Base-by-base conservation (phyloP, 2,113 vertebrate genomes). In the Aspiorhynchus laticeps region DNA sequence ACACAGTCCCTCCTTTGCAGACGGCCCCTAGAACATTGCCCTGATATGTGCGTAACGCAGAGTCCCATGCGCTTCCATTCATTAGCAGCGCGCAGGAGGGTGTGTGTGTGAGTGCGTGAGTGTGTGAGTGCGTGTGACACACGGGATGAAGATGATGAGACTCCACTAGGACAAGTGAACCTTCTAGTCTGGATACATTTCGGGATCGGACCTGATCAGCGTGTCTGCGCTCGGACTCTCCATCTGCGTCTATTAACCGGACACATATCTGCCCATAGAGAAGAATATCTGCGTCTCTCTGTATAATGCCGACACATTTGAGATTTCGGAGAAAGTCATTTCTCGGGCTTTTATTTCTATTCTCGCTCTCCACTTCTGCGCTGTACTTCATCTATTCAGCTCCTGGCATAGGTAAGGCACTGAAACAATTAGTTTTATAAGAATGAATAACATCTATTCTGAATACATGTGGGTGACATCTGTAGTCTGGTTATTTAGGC, bases 351-450 rank as follows among this genome's bases (percentile, higher is more conserved):
- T 92, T 98, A 89, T 98, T 98, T 93, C 95, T 98, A 71, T 98
- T 98, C 92, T 97, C 96, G 56, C 93, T 98, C 2, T 98, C 97
- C 88, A 97, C 97, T 78, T 96, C 97, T 86, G 96, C 96, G 85
- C 93, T 98, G 59, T 98, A 98, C 93, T 98, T 98, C 96, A 96
- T 98, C 93, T 98, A 98, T 94, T 97, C 96, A 90, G 97, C 97
- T 88, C 97, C 97, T 67, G 97, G 97, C 86, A 97, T 97, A 93
- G 97, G 97, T 98, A 93, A 96, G 97, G 89, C n/a, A 61, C 56
- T 2, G 10, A 61, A 11, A 71, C 83, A 65, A 26, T 17, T 7
- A 7, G 74, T 85, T 56, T 28, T 11, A n/a, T n/a, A 21, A 41
- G 2, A 7, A 9, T 26, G 24, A 46, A 51, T 53, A 3, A 5